Base-by-base conservation (phyloP, 2,797 vertebrate genomes). In the Falco concolor region DNA sequence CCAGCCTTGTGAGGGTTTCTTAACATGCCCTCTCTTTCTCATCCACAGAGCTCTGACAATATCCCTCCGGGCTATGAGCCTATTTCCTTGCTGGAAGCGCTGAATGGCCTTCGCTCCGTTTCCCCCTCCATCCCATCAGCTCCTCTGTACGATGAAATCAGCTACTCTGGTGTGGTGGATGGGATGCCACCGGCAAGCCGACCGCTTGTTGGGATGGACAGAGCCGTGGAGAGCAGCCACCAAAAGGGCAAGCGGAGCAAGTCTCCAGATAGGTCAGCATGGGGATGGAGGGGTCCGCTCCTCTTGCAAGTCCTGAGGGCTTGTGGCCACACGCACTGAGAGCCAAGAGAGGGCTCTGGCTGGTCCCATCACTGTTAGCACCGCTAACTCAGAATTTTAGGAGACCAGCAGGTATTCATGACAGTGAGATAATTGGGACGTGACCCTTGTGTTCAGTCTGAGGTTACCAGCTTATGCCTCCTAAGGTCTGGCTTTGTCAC, bases 31-130 rank as follows among this genome's bases (percentile, higher is more conserved):
- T 6, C 16, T 67, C 7, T 67, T 44, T 77, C 92, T 83, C 2
- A 0, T 69, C 86, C n/a, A 9, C 98, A 99, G 99, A 98, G 97
- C 94, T 98, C 99, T 1, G 99, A 99, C 97, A 99, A 99, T 3
- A 98, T 99, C 93, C 99, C 99, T 23, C 98, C 99, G 0, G 99
- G 99, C 91, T 99, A 99, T 8, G 99, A 99, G 96, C 99, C 99
- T 95, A 99, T 99, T 96, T 99, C 99, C 2, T 96, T 99, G 95
- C 97, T 99, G 22, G 99, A 99, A 95, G 99, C 99, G 0, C 98
- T 99, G 96, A 99, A 99, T 0, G 99, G 99, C 40, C 98, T 99
- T 44, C 98, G 98, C 34, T 98, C 99, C 0, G 96, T 98, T 77
- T 99, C 99, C 12, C 99, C 99, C 1, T 97, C 98, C 86, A 97